phyloP scores from a whole-genome alignment of 2,888 invertebrate genomes.

The Drepana falcataria region DNA sequence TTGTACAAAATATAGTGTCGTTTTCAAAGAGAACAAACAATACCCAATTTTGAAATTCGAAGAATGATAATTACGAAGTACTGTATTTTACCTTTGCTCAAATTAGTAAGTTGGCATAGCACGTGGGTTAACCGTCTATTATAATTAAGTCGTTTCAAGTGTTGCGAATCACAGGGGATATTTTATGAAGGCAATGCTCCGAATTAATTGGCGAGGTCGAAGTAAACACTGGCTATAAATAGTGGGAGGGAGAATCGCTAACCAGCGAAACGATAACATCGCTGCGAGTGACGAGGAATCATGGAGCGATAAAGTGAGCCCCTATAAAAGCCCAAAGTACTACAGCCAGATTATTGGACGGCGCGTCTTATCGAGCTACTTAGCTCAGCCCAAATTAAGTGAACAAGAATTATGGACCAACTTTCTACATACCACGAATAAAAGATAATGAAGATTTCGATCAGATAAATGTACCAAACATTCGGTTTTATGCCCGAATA shows the following conservation, averaged over 20 bases:
- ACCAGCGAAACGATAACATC: conserved; percentile 56
- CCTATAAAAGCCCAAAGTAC: conserved; percentile 63
- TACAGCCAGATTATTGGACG: conserved; percentile 61
- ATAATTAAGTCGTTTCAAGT: background rate
- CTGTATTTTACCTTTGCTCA: no score
- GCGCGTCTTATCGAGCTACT: conserved; percentile 61
- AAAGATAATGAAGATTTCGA: conserved; percentile 69
- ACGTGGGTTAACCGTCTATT: no score
- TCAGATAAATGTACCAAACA: conserved; percentile 64
- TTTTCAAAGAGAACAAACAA: no score
- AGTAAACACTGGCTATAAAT: conserved; percentile 43
- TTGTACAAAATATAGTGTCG: no score
- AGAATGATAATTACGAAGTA: no score
- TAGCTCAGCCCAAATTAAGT: conserved; percentile 66
- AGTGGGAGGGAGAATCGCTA: conserved; percentile 40
- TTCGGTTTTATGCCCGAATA: conserved; percentile 26
- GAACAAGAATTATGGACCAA: conserved; percentile 71
- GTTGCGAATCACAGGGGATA: background rate
- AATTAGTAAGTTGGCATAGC: no score
- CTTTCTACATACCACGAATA: conserved; percentile 61
- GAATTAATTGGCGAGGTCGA: conserved; percentile 32
- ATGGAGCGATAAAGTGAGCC: conserved; percentile 57
- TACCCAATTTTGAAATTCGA: no score
- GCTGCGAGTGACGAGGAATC: conserved; percentile 52
- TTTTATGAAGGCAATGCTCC: conserved; percentile 19